Evolutionary conservation across 2,113 vertebrate genomes (phyloP).

Genomic region (Oryzias woworae): DNA sequence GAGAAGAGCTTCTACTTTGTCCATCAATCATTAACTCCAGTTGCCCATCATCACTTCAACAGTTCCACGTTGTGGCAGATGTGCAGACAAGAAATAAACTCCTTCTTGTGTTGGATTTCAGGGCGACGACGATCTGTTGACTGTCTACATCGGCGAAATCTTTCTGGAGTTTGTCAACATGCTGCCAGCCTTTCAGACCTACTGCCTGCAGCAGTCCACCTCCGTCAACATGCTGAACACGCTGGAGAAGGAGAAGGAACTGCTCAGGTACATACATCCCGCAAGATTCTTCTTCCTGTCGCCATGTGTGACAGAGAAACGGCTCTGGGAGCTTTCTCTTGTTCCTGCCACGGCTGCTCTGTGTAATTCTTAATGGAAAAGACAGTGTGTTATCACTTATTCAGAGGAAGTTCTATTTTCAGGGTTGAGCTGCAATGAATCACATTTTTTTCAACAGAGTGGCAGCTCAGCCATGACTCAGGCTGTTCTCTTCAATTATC

Average conservation of each 20-base stretch:
- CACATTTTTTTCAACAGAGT: conserved; percentile 56
- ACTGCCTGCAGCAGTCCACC: conserved; percentile 90
- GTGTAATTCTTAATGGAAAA: conserved; percentile 57
- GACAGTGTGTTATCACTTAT: conserved; percentile 65
- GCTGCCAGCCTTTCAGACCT: conserved; percentile 93
- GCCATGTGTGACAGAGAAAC: conserved; percentile 10
- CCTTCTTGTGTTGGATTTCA: conserved; percentile 52
- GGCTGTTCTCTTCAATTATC: conserved; percentile 31
- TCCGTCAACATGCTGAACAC: conserved; percentile 88
- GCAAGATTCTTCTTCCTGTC: background rate
- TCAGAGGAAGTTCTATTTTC: conserved; percentile 62
- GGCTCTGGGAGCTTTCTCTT: conserved; percentile 31
- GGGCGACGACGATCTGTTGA: conserved; percentile 88
- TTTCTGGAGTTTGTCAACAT: conserved; percentile 93
- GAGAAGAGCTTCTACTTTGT: too few species aligned
- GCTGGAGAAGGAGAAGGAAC: conserved; percentile 92
- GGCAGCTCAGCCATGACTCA: conserved; percentile 29
- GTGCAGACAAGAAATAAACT: background rate
- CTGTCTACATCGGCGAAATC: conserved; percentile 88
- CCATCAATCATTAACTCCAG: too few species aligned
- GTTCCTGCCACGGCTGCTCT: conserved; percentile 34
- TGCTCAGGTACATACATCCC: conserved; percentile 81
- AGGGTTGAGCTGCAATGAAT: conserved; percentile 44
- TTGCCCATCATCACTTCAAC: background rate
- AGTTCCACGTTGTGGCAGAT: background rate